phyloP scores from a whole-genome alignment of 2,888 invertebrate species.

The Drosophila incognita region DNA sequence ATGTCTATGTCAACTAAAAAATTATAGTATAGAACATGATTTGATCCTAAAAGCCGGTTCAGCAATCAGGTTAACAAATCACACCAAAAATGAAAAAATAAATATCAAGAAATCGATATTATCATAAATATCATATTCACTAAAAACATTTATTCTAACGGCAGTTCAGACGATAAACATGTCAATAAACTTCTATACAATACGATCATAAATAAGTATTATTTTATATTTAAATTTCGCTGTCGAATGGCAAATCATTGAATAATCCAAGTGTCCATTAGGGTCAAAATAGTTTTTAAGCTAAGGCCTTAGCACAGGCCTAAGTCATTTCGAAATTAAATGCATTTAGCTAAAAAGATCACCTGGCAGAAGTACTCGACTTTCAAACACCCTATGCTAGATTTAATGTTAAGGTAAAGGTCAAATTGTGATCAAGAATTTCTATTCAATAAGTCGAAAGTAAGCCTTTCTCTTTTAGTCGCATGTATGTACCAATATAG shows the following conservation, averaged over 20 bases:
- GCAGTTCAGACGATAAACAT: conserved; percentile 34
- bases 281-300: conserved; percentile 4
- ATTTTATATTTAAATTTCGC: conserved; percentile 1
- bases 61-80: conserved; percentile 32
- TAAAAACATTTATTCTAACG: conserved; percentile 32
- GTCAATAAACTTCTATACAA: conserved; percentile 38
- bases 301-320: not conserved
- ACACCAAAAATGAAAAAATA: not conserved
- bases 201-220: conserved; percentile 33
- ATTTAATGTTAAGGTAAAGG: not conserved
- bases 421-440: no score
- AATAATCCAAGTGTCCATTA: conserved; percentile 1
- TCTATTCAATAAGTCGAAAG: not conserved
- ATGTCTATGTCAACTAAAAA: conserved; percentile 6
- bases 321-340: not conserved
- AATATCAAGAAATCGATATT: not conserved
- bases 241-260: conserved; percentile 7
- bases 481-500: conserved; percentile 1
- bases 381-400: not conserved
- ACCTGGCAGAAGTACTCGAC: not conserved
- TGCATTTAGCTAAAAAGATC: not conserved
- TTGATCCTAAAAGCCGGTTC: conserved; percentile 31
- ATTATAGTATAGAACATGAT: not conserved
- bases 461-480: not conserved
- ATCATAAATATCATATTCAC: conserved; percentile 33